Conservation (phyloP, 2,797 vertebrate genomes). For the Anguilla marmorata region DNA sequence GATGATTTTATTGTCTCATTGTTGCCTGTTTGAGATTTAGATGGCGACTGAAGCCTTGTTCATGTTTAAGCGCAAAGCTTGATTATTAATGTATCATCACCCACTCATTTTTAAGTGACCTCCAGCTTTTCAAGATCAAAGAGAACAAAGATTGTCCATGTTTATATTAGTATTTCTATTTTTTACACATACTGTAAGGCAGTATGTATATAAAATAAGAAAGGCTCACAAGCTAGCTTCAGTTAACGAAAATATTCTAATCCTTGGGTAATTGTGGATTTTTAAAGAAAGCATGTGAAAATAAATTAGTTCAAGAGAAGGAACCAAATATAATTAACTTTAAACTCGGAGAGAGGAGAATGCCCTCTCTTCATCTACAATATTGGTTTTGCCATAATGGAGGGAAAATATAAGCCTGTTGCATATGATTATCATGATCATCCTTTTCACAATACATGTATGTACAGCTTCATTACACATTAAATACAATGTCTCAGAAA, state of each 20-base stretch:
- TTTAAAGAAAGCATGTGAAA: conserved; percentile 36
- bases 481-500: background rate
- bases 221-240: background rate
- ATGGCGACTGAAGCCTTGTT: background rate
- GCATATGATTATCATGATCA: background rate
- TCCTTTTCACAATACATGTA: background rate
- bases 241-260: background rate
- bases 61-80: background rate
- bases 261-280: background rate
- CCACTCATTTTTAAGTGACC: background rate
- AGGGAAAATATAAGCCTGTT: background rate
- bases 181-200: background rate
- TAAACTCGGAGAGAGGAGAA: background rate
- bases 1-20: background rate
- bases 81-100: background rate
- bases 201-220: background rate
- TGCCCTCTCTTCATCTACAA: background rate
- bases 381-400: background rate
- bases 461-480: background rate
- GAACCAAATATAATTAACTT: conserved; percentile 36
- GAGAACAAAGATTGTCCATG: background rate
- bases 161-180: conserved; percentile 1
- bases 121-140: background rate
- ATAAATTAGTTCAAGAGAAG: conserved; percentile 52
- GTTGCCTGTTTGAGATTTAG: background rate